Evolutionary conservation across 2,113 vertebrate species (phyloP).

Genomic region (Plotosus lineatus): DNA sequence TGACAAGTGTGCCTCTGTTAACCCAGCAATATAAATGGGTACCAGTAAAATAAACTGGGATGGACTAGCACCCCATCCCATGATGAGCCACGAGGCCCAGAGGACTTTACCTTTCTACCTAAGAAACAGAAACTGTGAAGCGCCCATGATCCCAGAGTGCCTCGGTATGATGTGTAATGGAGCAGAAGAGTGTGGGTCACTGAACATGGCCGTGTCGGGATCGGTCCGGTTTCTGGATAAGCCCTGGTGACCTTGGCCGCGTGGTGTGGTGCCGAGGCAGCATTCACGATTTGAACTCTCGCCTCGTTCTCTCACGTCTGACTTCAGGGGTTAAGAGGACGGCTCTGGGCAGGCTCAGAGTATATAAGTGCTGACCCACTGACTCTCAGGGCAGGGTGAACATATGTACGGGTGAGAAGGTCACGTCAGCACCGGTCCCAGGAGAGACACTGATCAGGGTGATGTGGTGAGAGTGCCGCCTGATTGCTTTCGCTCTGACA

Average conservation of each 20-base stretch:
- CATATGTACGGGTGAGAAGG: constrained; percentile 32
- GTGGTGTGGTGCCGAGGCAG: neutral
- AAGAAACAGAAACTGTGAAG: no score
- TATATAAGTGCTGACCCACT: constrained; percentile 6
- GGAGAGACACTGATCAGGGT: constrained; percentile 13
- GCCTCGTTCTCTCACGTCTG: neutral
- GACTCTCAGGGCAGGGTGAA: neutral
- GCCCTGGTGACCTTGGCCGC: constrained; percentile 6
- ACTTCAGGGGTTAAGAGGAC: neutral
- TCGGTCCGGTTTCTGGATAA: constrained; percentile 21
- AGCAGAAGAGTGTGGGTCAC: constrained; percentile 35
- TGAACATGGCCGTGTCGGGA: constrained; percentile 20
- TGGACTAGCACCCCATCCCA: no score
- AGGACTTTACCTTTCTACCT: no score
- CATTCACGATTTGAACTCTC: neutral
- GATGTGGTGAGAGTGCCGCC: constrained; percentile 1
- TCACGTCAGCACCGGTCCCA: constrained; percentile 19
- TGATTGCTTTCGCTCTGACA: constrained; percentile 2
- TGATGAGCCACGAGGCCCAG: no score
- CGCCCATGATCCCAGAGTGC: neutral
- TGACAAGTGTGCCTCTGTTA: no score
- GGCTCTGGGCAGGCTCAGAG: neutral
- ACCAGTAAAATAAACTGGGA: no score
- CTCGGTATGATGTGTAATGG: neutral
- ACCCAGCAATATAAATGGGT: no score